Base-by-base conservation (phyloP, 2,113 vertebrate species). In the Zeus faber region DNA sequence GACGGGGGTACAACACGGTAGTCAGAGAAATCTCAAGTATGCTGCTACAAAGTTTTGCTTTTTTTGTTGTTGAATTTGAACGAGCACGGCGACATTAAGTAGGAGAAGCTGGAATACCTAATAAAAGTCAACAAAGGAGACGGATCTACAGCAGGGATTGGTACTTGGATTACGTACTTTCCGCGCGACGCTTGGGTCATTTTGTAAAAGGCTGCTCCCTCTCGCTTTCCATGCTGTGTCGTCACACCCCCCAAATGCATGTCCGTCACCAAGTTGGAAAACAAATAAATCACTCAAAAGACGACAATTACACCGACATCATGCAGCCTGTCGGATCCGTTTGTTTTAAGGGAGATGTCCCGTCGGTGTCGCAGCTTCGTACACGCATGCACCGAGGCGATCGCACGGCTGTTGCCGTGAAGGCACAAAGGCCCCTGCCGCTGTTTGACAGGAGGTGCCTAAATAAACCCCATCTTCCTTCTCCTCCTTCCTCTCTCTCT, bases 311-410 rank as follows among this genome's bases (percentile, higher is more conserved):
- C 72, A 67, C 74, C 48, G 72, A 59, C 64, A 74, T 58, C 70
- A 72, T 57, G 57, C 67, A 51, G n/a, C n/a, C n/a, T n/a, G 79
- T 82, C 70, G 67, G 62, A 62, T 63, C 59, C 55, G 51, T 53
- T 72, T 49, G 62, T 67, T 62, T 58, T 62, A 65, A 55, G 45
- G 70, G 58, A 54, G n/a, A n/a, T n/a, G n/a, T n/a, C n/a, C n/a
- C n/a, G n/a, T n/a, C n/a, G n/a, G n/a, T n/a, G n/a, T n/a, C n/a
- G n/a, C n/a, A n/a, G n/a, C n/a, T n/a, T n/a, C n/a, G n/a, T n/a
- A n/a, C n/a, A n/a, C n/a, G n/a, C n/a, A n/a, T n/a, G n/a, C n/a
- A n/a, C n/a, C n/a, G n/a, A n/a, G n/a, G n/a, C n/a, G n/a, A n/a
- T n/a, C n/a, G n/a, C n/a, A n/a, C n/a, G n/a, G n/a, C n/a, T n/a